phyloP scores from a whole-genome alignment of 1,140 invertebrate species.

The Cecropterus lyciades region DNA sequence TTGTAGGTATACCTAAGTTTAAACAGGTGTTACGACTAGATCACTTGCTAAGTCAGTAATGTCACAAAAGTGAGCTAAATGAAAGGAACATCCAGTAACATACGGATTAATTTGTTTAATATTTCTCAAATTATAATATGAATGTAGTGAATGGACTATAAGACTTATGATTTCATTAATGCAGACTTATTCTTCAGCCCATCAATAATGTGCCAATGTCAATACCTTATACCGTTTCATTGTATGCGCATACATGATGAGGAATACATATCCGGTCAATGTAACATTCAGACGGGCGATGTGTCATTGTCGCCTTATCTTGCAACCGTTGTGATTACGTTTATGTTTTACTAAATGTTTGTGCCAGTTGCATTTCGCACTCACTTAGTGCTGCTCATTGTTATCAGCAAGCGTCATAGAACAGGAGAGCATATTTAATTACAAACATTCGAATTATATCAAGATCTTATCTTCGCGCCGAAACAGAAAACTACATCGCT shows the following conservation, averaged over 20 bases:
- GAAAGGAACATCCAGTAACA: too few species aligned
- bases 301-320: constrained; percentile 76
- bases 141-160: not conserved
- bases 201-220: constrained; percentile 12
- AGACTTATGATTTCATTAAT: not conserved
- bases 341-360: constrained; percentile 60
- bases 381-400: constrained; percentile 52
- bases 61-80: too few species aligned
- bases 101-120: too few species aligned
- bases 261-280: constrained; percentile 51
- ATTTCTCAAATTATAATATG: not conserved
- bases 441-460: constrained; percentile 55
- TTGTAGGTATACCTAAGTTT: not conserved
- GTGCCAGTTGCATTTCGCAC: constrained; percentile 67
- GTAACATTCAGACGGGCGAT: constrained; percentile 56
- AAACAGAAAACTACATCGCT: constrained; percentile 38
- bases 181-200: constrained; percentile 5
- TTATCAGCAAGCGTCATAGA: constrained; percentile 54
- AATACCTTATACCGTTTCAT: constrained; percentile 22
- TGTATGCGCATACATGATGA: constrained; percentile 25
- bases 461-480: constrained; percentile 47
- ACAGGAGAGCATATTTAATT: constrained; percentile 52
- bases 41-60: too few species aligned
- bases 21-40: constrained; percentile 10
- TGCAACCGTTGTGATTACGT: constrained; percentile 50